Percentiles rank a stretch among this genome's conserved stretches.
Conservation (phyloP, 1,140 invertebrate genomes). For the Tachypleus tridentatus region DNA sequence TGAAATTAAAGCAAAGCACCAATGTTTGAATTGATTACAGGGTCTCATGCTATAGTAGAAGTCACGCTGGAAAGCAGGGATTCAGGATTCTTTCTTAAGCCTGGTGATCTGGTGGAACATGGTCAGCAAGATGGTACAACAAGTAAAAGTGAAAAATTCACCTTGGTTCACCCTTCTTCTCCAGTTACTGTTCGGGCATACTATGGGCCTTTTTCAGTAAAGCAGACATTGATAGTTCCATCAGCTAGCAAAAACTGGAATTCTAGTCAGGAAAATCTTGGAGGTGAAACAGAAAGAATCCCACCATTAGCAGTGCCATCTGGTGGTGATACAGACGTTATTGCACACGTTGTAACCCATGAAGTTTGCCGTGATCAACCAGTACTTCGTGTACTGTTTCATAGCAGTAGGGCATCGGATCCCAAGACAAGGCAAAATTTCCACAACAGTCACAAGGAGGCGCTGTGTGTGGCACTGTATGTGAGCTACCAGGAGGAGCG, state of each 20-base stretch:
- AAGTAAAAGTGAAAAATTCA: constrained; percentile 42
- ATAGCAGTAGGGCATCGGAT: constrained; percentile 33
- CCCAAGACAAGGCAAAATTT: constrained; percentile 38
- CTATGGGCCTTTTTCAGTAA: constrained; percentile 83
- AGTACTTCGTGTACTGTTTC: constrained; percentile 73
- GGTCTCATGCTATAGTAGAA: constrained; percentile 35
- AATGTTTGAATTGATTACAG: no score
- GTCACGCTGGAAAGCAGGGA: constrained; percentile 82
- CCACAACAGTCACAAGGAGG: constrained; percentile 36
- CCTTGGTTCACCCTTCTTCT: constrained; percentile 71
- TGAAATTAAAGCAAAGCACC: no score
- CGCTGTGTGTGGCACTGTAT: constrained; percentile 46
- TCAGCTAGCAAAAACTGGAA: constrained; percentile 48
- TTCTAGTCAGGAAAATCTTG: constrained; percentile 24
- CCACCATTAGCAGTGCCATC: constrained; percentile 36
- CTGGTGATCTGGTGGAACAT: constrained; percentile 42
- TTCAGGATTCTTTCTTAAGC: constrained; percentile 74
- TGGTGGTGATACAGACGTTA: constrained; percentile 58
- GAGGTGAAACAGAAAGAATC: constrained; percentile 25
- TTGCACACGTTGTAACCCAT: constrained; percentile 74
- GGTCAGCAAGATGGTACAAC: constrained; percentile 40
- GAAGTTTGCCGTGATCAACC: constrained; percentile 71
- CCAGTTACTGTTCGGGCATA: constrained; percentile 74
- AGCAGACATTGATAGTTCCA: constrained; percentile 57
- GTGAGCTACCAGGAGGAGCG: constrained; percentile 41